A percentile compares a stretch with the other conserved stretches of the same genome.
Evolutionary conservation across 2,113 vertebrate genomes (phyloP).

Genomic region (Hemibagrus wyckioides): DNA sequence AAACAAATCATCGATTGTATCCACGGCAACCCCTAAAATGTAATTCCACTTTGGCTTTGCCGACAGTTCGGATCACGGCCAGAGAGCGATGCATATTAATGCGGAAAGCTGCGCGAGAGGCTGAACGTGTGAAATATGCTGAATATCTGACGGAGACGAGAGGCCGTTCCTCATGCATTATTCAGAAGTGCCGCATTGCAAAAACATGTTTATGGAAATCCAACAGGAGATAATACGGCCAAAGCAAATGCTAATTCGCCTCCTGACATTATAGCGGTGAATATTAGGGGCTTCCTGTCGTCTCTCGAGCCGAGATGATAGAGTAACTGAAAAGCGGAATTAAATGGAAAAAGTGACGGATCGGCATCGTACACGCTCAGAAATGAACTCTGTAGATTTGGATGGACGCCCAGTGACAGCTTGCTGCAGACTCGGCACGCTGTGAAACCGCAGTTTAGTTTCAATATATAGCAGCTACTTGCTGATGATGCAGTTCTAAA

Average conservation of each 20-base stretch:
- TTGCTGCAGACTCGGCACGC: not conserved
- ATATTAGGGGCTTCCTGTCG: constrained; percentile 68
- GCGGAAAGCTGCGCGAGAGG: constrained; percentile 54
- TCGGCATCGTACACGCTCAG: not conserved
- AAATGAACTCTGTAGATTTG: constrained; percentile 13
- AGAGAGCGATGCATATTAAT: constrained; percentile 66
- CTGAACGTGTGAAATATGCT: constrained; percentile 71
- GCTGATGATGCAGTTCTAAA: not conserved
- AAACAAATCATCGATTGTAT: constrained; percentile 47
- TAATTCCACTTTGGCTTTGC: constrained; percentile 18
- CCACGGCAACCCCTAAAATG: constrained; percentile 27
- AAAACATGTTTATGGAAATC: constrained; percentile 74
- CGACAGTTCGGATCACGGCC: constrained; percentile 58
- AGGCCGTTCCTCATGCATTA: constrained; percentile 67
- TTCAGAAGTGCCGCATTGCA: constrained; percentile 66
- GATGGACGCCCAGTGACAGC: not conserved
- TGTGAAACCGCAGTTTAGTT: not conserved
- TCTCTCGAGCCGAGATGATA: constrained; percentile 67
- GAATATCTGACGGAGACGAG: constrained; percentile 59
- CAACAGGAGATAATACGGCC: constrained; percentile 72
- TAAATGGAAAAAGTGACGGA: constrained; percentile 61
- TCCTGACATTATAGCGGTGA: constrained; percentile 66
- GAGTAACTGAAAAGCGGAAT: constrained; percentile 63
- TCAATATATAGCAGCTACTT: not conserved
- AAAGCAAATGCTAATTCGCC: constrained; percentile 72